Evolutionary conservation across 2,113 vertebrate species (phyloP).

Genomic region (Sakesphorus luctuosus): DNA sequence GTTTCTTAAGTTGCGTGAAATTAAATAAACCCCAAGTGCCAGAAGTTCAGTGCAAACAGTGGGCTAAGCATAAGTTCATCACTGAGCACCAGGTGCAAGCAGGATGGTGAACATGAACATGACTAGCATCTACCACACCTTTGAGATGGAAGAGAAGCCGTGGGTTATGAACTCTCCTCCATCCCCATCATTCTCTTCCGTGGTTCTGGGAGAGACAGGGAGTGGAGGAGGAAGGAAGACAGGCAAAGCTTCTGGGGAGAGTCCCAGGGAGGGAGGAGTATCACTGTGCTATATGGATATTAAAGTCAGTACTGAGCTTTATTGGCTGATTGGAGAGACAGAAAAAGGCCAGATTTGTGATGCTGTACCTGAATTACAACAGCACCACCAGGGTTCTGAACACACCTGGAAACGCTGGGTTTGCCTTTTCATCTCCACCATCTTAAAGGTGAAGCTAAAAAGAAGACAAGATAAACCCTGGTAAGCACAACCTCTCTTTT

Average conservation of each 20-base stretch:
- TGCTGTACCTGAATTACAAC: not conserved
- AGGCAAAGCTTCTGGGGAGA: not conserved
- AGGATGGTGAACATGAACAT: not conserved
- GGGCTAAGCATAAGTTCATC: not conserved
- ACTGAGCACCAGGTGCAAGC: not conserved
- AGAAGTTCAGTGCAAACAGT: not conserved
- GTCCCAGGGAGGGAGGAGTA: not conserved
- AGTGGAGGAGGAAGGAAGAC: fast-evolving
- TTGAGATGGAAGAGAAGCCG: fast-evolving
- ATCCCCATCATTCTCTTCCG: fast-evolving
- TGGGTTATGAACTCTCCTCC: not conserved
- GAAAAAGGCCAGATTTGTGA: not conserved
- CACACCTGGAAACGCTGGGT: not conserved
- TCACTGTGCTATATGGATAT: not conserved
- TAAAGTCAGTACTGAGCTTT: not conserved
- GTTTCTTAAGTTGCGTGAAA: not conserved
- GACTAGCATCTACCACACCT: not conserved
- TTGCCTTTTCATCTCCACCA: not conserved
- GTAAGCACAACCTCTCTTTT: constrained; percentile 23
- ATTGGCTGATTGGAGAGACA: fast-evolving
- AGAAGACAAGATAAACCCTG: constrained; percentile 10
- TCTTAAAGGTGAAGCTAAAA: not conserved
- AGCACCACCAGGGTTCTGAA: not conserved
- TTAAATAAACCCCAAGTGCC: not conserved
- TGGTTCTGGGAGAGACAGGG: fast-evolving